These are phyloP conservation scores for Meandrina meandrites DNA, from an alignment of 92 coral and sea anemone species.

Conservation along the genomic window DNA sequence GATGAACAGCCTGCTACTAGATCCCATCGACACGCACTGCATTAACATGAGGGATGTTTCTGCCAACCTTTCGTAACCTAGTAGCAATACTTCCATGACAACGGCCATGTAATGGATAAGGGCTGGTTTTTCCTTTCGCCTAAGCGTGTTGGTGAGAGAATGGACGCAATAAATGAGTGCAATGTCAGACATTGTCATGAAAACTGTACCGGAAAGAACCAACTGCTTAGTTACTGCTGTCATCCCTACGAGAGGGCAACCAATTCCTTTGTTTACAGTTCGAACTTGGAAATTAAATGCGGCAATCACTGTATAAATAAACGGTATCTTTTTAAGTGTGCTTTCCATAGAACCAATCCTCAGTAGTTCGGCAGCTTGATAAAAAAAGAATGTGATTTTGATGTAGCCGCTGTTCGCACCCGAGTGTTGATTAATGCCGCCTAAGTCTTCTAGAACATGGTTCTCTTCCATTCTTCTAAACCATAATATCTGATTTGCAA, in stretches of 20 bases:
- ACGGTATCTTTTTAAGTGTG: slow-evolving; percentile 17
- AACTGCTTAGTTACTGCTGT: slow-evolving; percentile 78
- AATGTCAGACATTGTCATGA: slow-evolving; percentile 31
- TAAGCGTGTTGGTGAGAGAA: neutral
- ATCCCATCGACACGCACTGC: slow-evolving; percentile 41
- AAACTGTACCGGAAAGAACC: slow-evolving; percentile 55
- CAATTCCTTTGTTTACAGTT: slow-evolving; percentile 20
- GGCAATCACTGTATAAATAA: slow-evolving; percentile 53
- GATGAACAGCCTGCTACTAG: slow-evolving; percentile 32
- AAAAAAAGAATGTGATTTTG: slow-evolving; percentile 66
- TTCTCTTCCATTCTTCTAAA: neutral
- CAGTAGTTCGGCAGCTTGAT: slow-evolving; percentile 75
- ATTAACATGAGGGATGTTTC: slow-evolving; percentile 53
- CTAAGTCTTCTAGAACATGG: neutral
- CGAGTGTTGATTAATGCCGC: neutral
- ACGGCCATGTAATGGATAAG: slow-evolving; percentile 50
- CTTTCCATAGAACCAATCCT: slow-evolving; percentile 45
- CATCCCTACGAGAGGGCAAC: slow-evolving; percentile 83
- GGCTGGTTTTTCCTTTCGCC: slow-evolving; percentile 34
- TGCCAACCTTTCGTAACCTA: slow-evolving; percentile 62
- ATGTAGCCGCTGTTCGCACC: neutral
- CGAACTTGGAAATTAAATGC: slow-evolving; percentile 72
- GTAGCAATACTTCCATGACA: slow-evolving; percentile 48
- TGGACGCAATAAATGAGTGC: slow-evolving; percentile 17
- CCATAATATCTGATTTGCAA: neutral